phyloP scores from a whole-genome alignment of 2,113 vertebrate species.

The Pachycephala philippinensis region DNA sequence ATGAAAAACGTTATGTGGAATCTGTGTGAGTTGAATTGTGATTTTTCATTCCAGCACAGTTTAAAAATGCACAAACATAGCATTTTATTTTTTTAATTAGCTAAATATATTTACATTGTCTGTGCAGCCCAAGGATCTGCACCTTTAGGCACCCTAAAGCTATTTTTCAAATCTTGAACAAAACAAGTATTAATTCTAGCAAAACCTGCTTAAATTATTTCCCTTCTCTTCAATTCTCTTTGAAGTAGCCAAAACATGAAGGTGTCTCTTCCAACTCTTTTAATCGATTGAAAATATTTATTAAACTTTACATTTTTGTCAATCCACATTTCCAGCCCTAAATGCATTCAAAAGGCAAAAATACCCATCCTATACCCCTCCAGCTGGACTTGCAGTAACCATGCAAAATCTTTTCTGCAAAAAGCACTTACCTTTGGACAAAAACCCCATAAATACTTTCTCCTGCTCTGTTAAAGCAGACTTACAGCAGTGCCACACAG shows the following conservation, averaged over 20 bases:
- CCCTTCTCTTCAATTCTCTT: neutral
- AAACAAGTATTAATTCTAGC: neutral
- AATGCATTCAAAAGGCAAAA: neutral
- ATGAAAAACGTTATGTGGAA: neutral
- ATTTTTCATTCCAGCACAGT: neutral
- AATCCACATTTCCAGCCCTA: neutral
- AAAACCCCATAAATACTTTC: neutral
- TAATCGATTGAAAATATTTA: neutral
- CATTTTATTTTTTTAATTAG: neutral
- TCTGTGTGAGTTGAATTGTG: neutral
- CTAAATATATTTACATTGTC: neutral
- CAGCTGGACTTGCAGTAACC: neutral
- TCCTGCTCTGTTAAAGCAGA: neutral
- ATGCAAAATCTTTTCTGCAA: neutral
- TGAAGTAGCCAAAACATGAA: rapidly evolving
- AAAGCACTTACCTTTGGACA: neutral
- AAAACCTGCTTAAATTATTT: neutral
- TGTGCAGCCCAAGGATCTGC: neutral
- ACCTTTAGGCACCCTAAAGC: neutral
- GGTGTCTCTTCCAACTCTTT: neutral
- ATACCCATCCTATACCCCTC: neutral
- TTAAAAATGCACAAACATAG: neutral
- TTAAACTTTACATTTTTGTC: neutral
- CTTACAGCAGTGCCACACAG: rapidly evolving
- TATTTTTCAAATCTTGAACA: neutral